phyloP scores from a whole-genome alignment of 23 tunicate species.

The Clavelina lepadiformis region DNA sequence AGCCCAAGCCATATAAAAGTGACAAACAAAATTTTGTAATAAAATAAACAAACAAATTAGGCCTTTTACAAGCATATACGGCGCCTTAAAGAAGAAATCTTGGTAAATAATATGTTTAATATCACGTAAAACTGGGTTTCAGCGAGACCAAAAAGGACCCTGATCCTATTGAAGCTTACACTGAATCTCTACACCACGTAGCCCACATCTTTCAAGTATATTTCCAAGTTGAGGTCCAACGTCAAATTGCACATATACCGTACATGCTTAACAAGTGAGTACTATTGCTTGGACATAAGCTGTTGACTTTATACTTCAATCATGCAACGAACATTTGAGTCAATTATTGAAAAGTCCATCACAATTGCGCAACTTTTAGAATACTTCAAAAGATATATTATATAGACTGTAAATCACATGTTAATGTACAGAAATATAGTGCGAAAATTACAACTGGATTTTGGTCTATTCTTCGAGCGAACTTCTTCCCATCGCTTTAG shows the following conservation, averaged over 20 bases:
- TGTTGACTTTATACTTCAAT: too few species aligned
- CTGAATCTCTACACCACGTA: conserved; percentile 6
- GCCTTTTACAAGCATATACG: background rate
- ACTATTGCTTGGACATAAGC: too few species aligned
- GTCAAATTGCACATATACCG: conserved; percentile 25
- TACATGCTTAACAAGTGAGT: conserved; percentile 20
- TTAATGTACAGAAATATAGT: conserved; percentile 1
- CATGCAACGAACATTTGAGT: too few species aligned
- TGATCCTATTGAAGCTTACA: conserved; percentile 17
- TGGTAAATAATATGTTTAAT: background rate
- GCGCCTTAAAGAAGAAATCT: background rate
- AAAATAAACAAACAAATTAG: too few species aligned
- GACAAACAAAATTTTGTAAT: too few species aligned
- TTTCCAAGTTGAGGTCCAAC: conserved; percentile 1
- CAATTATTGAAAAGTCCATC: too few species aligned
- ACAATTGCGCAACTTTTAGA: too few species aligned
- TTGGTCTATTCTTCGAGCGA: background rate
- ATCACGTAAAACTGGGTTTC: background rate
- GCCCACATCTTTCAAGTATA: background rate
- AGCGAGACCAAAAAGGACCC: background rate
- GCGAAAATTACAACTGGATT: conserved; percentile 11
- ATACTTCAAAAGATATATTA: too few species aligned
- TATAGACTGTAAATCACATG: too few species aligned
- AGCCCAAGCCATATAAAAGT: too few species aligned
- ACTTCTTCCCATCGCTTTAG: conserved; percentile 31